Evolutionary conservation across 1,140 invertebrate genomes (phyloP), one percentile per base, ranked within the genome.

Genomic region (Tetramorium simillimum): DNA sequence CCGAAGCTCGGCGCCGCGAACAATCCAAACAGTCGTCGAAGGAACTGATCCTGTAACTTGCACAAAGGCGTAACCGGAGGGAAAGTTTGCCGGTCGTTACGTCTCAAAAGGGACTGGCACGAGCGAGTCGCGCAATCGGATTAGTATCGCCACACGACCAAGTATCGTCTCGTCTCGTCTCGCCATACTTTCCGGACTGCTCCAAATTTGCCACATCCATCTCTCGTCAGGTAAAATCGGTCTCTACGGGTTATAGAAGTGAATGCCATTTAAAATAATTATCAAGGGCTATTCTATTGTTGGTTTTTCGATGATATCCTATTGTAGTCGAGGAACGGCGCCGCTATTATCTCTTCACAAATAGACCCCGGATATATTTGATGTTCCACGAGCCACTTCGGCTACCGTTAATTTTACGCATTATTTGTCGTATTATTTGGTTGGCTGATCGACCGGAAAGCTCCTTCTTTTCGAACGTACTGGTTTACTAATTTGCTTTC

Each of bases 91-190:
- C 63, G 51, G 65, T 60, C 24, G 21, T 49, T 78, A 63, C n/a
- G 21, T 53, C n/a, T 75, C 21, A 75, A 89, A 89, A 70, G 81
- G 85, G 77, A 89, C 87, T 51, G 73, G 85, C 73, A 67, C 78
- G 78, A 87, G 88, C 67, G 81, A 88, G 70, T 69, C 56, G 28
- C 67, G 56, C 58, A 46, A 77, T 81, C 80, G 84, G 85, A 90
- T 89, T 89, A 89, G 60, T 46, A 73, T 85, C 84, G 33, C 37
- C 78, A 56, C n/a, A 24, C 81, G 72, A 65, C 49, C 51, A 58
- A 63, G 9, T 69, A 33, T 14, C 70, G 18, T 73, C 28, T 33
- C 33, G 33, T 33, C 33, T 33, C 7, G 69, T 51, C 16, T 60
- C n/a, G 33, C 14, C 7, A 18, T 28, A 77, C 75, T 78, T 49